Evolutionary conservation across 2,888 invertebrate genomes (phyloP).

Genomic region (Scrobipalpa atriplicella): DNA sequence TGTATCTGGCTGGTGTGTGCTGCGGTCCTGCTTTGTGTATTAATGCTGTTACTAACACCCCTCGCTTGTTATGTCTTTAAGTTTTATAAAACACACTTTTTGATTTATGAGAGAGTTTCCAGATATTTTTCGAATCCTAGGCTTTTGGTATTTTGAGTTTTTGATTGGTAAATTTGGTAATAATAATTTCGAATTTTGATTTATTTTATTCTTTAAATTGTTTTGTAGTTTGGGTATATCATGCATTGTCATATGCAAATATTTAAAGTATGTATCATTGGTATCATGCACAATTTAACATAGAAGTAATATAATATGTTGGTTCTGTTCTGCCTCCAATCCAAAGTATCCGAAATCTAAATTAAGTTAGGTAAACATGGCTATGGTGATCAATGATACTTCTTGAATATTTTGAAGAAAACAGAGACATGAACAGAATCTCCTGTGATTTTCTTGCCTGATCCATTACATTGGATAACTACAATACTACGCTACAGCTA

Average conservation of each 20-base stretch:
- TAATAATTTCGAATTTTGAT: not conserved
- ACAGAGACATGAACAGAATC: too few relatives aligned
- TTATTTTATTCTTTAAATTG: not conserved
- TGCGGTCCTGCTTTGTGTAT: slow-evolving; percentile 41
- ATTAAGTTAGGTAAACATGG: too few relatives aligned
- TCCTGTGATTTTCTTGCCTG: too few relatives aligned
- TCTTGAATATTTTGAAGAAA: too few relatives aligned
- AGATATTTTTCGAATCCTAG: slow-evolving; percentile 40
- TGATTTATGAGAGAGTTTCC: slow-evolving; percentile 45
- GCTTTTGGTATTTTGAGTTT: slow-evolving; percentile 27
- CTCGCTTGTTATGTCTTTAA: slow-evolving; percentile 53
- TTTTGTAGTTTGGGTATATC: not conserved
- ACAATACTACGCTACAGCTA: too few relatives aligned
- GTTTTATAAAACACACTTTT: slow-evolving; percentile 46
- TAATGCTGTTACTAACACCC: slow-evolving; percentile 49
- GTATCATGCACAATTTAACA: not conserved
- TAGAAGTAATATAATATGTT: too few relatives aligned
- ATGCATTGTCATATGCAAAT: not conserved
- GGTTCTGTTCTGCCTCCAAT: too few relatives aligned
- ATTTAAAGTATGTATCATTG: too few relatives aligned
- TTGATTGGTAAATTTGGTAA: not conserved
- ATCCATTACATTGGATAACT: too few relatives aligned
- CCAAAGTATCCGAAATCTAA: too few relatives aligned
- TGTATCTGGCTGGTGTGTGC: slow-evolving; percentile 44
- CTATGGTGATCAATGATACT: too few relatives aligned